Base-by-base conservation (phyloP, 2,888 invertebrate genomes). In the Nemoura dubitans region DNA sequence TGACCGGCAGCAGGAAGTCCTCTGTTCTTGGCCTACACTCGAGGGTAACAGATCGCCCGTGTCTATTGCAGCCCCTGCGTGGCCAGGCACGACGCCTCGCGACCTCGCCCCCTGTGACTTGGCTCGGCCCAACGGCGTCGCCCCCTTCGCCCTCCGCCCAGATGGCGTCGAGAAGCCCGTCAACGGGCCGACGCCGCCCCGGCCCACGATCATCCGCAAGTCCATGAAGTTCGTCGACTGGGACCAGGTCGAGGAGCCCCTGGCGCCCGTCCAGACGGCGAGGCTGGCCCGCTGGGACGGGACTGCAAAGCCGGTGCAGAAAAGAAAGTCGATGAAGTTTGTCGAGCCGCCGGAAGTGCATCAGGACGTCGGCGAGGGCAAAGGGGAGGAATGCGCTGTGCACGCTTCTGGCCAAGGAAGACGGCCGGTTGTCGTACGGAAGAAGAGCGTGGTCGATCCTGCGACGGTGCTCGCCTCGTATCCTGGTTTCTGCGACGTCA, bases 151-250 rank as follows among this genome's bases (percentile, higher is more conserved):
- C 36, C 5, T 36, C 36, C 36, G 10, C 10, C 10, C 59, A 3
- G 59, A 59, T 14, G 59, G 1, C 59, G 59, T 59, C 59, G 59
- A 7, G 89, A 94, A 93, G 88, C 94, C 92, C 85, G 94, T 93
- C 88, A 94, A 91, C 82, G 94, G 92, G 89, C 93, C 91, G 89
- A 94, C 90, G 89, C 91, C 89, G 91, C 91, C 90, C 90, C 91
- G 89, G 91, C 92, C 89, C 92, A 92, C 89, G 92, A 78, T 26
- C 10, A n/a, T 78, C 78, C 78, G 78, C 78, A 78, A 78, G 78
- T 78, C 78, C 28, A 78, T 78, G 27, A 78, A 78, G 28, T 26
- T 78, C 3, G n/a, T 26, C 78, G 78, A 78, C 78, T 27, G 78
- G 28, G 78, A 28, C 27, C 28, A 1, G 26, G 78, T 28, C 28